Base-by-base conservation (phyloP, 1,140 invertebrate genomes). In the Uloborus diversus region DNA sequence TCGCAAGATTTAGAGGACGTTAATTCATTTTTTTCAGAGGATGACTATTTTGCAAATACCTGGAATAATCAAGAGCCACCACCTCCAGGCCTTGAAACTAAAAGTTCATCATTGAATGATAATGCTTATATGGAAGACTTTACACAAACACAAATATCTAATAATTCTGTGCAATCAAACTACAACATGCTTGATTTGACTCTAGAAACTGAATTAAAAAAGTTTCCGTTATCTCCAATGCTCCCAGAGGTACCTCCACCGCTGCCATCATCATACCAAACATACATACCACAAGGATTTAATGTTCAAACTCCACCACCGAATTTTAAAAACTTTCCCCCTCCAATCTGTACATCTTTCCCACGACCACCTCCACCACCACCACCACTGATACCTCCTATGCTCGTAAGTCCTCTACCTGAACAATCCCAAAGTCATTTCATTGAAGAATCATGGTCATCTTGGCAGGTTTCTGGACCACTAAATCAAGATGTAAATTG, bases 51-150 rank as follows among this genome's bases (percentile, higher is more conserved):
- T 4, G 20, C 37, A 51, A 3, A 14, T 20, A 23, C 28, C n/a
- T 78, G 73, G 73, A 66, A 14, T 56, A 23, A 62, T 33, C n/a
- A 56, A 33, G 64, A 79, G 27, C 76, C 65, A 25, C 53, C 65
- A 27, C 76, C 76, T 27, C 64, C 76, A 11, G 76, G 76, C 35
- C 32, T 79, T 59, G 64, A 79, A 27, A 20, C 47, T 37, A 2
- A 32, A 47, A 53, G 61, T 47, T 17, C n/a, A n/a, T 13, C 35
- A 23, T 25, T 25, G 56, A 14, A 47, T 30, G 30, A 49, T 51
- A 56, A 11, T 2, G 27, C 13, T 28, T n/a, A 28, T 30, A 27
- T 32, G 30, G 23, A 47, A 49, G 23, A 11, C 13, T 11, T 51
- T 11, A 11, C 49, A 35, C 23, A 30, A 30, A 11, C 27, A 61